Evolutionary conservation across 2,888 invertebrate genomes (phyloP).

Genomic region (Aplocera efformata): DNA sequence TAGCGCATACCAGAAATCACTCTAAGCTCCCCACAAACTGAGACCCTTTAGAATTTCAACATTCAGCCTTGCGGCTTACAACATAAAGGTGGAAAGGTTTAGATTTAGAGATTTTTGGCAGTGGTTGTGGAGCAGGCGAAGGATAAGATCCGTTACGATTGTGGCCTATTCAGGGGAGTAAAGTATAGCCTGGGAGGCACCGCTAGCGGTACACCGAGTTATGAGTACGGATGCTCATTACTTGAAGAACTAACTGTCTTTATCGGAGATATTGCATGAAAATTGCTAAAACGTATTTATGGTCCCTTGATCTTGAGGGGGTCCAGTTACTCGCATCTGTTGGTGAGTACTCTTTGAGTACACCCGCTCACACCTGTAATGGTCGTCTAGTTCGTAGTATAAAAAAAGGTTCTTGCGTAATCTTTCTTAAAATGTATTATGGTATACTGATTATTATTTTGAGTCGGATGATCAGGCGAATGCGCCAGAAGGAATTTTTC

Average conservation of each 20-base stretch:
- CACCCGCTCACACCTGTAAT: too few relatives aligned
- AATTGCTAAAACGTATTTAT: too few relatives aligned
- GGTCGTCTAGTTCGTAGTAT: too few relatives aligned
- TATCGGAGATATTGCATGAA: constrained; percentile 3
- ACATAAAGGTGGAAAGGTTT: neutral
- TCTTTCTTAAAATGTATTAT: too few relatives aligned
- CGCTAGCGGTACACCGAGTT: constrained; percentile 38
- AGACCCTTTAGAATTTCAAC: constrained; percentile 5
- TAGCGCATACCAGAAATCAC: constrained; percentile 44
- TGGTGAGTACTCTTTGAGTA: too few relatives aligned
- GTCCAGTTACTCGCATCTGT: too few relatives aligned
- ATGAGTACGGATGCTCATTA: constrained; percentile 13
- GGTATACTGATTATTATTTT: too few relatives aligned
- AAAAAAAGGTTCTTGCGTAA: too few relatives aligned
- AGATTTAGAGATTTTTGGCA: neutral
- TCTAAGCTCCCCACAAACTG: constrained; percentile 25
- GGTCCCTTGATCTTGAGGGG: too few relatives aligned
- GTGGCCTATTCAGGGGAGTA: constrained; percentile 51
- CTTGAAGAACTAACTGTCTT: constrained; percentile 7
- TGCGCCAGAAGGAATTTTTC: too few relatives aligned
- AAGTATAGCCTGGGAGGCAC: constrained; percentile 48
- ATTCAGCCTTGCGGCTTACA: constrained; percentile 17
- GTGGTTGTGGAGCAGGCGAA: constrained; percentile 14
- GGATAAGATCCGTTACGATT: constrained; percentile 43
- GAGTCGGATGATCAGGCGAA: too few relatives aligned